Percentiles rank a stretch among this genome's conserved stretches.
Conservation (phyloP, 2,888 invertebrate genomes). For the Cartodere bifasciata region DNA sequence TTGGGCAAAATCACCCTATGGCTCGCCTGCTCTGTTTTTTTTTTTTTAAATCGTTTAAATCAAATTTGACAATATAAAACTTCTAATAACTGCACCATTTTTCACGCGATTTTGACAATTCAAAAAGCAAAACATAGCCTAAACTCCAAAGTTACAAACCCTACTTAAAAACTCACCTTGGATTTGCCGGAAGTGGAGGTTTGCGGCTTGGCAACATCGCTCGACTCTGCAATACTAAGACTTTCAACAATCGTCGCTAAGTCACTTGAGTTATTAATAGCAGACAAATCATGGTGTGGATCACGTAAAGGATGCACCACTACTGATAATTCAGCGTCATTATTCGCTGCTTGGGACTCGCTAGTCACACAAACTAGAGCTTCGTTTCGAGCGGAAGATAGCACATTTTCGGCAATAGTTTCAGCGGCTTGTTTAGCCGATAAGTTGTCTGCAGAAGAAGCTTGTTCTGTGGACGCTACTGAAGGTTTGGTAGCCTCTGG, state of each 20-base stretch:
- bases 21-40: too few species aligned
- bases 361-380: slow-evolving; percentile 45
- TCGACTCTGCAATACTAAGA: slow-evolving; percentile 50
- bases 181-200: slow-evolving; percentile 36
- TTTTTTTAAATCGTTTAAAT: too few species aligned
- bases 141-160: too few species aligned
- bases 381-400: slow-evolving; percentile 59
- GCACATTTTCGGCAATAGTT: slow-evolving; percentile 74
- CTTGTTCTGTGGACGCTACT: slow-evolving; percentile 91
- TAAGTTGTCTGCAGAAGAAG: slow-evolving; percentile 89
- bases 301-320: slow-evolving; percentile 49
- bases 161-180: too few species aligned
- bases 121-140: too few species aligned
- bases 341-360: slow-evolving; percentile 39
- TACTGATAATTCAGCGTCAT: slow-evolving; percentile 42
- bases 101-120: too few species aligned
- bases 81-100: too few species aligned
- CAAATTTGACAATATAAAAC: too few species aligned
- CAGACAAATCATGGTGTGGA: slow-evolving; percentile 51
- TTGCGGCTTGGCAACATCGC: too few species aligned
- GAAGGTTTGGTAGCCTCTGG: slow-evolving; percentile 75
- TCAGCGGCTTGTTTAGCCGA: slow-evolving; percentile 77
- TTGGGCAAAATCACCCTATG: too few species aligned
- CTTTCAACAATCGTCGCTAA: slow-evolving; percentile 80
- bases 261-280: slow-evolving; percentile 63